A percentile compares a stretch with the other conserved stretches of the same genome.
Conservation (phyloP, 2,888 invertebrate genomes). For the Drosophila meridiana region DNA sequence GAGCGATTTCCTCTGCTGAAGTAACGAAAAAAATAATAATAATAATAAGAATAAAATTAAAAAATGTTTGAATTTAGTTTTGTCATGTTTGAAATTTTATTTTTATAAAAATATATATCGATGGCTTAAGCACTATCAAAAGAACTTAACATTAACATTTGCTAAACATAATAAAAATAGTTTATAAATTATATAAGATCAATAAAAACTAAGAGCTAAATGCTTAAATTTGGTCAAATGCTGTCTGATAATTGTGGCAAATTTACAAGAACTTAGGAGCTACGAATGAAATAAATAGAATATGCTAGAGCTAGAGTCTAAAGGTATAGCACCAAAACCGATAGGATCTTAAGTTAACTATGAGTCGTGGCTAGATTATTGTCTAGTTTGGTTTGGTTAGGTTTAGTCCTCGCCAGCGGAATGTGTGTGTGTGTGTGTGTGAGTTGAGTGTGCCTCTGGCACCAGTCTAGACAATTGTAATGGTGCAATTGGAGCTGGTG, state of each 20-base stretch:
- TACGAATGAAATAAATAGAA: slow-evolving; percentile 61
- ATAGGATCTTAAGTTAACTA: slow-evolving; percentile 53
- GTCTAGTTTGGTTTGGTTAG: slow-evolving; percentile 35
- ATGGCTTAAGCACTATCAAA: slow-evolving; percentile 43
- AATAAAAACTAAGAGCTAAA: slow-evolving; percentile 47
- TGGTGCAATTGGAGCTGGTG: slow-evolving; percentile 82
- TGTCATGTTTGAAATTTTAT: slow-evolving; percentile 35
- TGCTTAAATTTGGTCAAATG: slow-evolving; percentile 68
- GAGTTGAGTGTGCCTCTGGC: slow-evolving; percentile 17
- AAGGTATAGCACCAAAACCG: slow-evolving; percentile 64
- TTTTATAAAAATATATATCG: slow-evolving; percentile 32
- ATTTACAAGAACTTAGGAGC: slow-evolving; percentile 62
- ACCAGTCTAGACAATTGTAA: slow-evolving; percentile 78
- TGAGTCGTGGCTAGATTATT: slow-evolving; percentile 49
- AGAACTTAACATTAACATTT: slow-evolving; percentile 56
- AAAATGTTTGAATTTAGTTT: slow-evolving; percentile 19
- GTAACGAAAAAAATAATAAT: too few species aligned
- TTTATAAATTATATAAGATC: slow-evolving; percentile 40
- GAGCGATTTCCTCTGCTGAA: not conserved
- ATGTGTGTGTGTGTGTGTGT: slow-evolving; percentile 44
- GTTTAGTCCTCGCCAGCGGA: slow-evolving; percentile 75
- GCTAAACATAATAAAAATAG: slow-evolving; percentile 41
- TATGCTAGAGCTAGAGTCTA: slow-evolving; percentile 3
- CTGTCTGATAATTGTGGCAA: slow-evolving; percentile 59
- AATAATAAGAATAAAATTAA: not conserved